Conservation (phyloP, 2,888 invertebrate genomes). For the Agrotis exclamationis region DNA sequence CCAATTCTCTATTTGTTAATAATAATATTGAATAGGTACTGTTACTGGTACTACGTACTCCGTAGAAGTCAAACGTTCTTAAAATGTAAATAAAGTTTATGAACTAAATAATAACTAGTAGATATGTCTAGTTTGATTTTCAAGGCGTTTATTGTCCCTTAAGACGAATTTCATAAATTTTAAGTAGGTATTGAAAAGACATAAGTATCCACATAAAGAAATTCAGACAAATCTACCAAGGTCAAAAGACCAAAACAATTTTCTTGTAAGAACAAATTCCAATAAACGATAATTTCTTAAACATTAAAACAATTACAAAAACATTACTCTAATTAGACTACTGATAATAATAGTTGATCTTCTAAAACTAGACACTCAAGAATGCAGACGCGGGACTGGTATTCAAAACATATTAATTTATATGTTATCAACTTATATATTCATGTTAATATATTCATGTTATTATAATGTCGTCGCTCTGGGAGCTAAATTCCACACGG, state of each 20-base stretch:
- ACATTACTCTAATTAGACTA: slow-evolving; percentile 29
- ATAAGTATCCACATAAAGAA: neutral
- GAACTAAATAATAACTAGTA: no score
- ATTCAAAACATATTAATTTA: slow-evolving; percentile 49
- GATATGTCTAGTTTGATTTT: neutral
- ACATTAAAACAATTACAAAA: slow-evolving; percentile 38
- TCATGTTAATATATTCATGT: slow-evolving; percentile 47
- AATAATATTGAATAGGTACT: no score
- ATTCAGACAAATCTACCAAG: neutral
- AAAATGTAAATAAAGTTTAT: neutral
- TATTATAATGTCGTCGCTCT: slow-evolving; percentile 33
- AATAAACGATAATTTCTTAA: slow-evolving; percentile 29
- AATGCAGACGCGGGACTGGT: slow-evolving; percentile 39
- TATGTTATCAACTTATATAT: slow-evolving; percentile 32
- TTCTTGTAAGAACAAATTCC: slow-evolving; percentile 11
- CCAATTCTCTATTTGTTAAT: no score
- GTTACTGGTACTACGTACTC: neutral
- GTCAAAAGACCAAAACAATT: neutral
- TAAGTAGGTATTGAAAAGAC: no score
- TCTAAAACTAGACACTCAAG: slow-evolving; percentile 11
- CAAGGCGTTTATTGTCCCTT: no score
- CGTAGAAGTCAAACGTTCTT: neutral
- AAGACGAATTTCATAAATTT: no score
- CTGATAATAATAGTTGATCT: slow-evolving; percentile 3
- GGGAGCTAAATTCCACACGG: slow-evolving; percentile 43